A percentile compares a stretch with the other conserved stretches of the same genome.
These are phyloP conservation scores for Olivierus martensii DNA, from an alignment of 1,140 invertebrate genomes.

Conservation along the genomic window DNA sequence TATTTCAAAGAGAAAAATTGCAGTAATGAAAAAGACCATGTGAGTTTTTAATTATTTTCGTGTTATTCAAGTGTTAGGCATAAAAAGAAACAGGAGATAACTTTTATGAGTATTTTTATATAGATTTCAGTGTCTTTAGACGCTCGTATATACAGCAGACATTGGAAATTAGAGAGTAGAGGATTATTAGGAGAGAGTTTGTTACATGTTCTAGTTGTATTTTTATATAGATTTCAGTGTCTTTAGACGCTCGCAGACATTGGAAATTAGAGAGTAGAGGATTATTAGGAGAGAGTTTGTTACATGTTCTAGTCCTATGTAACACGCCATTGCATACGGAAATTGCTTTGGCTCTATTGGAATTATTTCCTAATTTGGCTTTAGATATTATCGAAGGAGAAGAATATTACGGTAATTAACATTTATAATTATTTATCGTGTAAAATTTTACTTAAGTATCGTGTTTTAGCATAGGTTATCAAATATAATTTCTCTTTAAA, in stretches of 20 bases:
- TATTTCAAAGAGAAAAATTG: slow-evolving; percentile 1
- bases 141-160: slow-evolving; percentile 37
- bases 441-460: too few species aligned
- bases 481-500: too few species aligned
- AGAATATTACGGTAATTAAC: slow-evolving; percentile 83
- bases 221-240: neutral
- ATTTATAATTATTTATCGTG: too few species aligned
- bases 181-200: slow-evolving; percentile 88
- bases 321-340: slow-evolving; percentile 73
- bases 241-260: slow-evolving; percentile 42
- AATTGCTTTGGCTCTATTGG: slow-evolving; percentile 73
- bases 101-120: neutral
- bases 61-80: neutral
- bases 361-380: slow-evolving; percentile 79
- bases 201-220: slow-evolving; percentile 70
- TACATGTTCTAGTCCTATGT: slow-evolving; percentile 90
- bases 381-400: slow-evolving; percentile 93
- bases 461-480: too few species aligned
- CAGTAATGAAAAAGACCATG: neutral
- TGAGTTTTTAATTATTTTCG: neutral
- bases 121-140: neutral
- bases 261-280: slow-evolving; percentile 96
- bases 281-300: slow-evolving; percentile 79
- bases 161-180: slow-evolving; percentile 93
- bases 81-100: neutral